Percentiles rank a stretch among this genome's conserved stretches.
Conservation (phyloP, 2,888 invertebrate genomes). For the Erebia epiphron region DNA sequence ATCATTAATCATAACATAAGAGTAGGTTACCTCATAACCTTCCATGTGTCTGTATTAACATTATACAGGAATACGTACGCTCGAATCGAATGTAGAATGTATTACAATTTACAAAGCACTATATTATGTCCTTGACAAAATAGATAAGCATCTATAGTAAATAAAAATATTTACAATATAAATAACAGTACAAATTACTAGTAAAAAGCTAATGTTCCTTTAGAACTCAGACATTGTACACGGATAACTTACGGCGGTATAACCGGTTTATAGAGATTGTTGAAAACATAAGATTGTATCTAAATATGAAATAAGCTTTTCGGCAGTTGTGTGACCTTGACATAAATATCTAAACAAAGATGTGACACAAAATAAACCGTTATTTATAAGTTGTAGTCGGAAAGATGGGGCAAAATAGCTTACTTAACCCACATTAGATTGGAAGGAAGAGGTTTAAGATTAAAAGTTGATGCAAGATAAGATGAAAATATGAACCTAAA, state of each 20-base stretch:
- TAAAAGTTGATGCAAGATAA: no score
- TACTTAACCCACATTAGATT: not conserved
- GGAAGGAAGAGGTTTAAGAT: not conserved
- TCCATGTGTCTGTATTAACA: no score
- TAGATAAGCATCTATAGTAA: not conserved
- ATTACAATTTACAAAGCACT: no score
- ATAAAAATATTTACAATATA: not conserved
- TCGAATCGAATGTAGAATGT: constrained; percentile 1
- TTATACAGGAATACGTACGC: not conserved
- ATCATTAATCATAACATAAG: not conserved
- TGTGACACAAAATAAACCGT: not conserved
- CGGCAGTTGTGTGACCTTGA: not conserved
- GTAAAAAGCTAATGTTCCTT: not conserved
- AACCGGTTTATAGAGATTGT: constrained; percentile 1
- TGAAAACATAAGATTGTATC: not conserved
- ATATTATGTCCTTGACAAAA: constrained; percentile 8
- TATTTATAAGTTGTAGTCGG: not conserved
- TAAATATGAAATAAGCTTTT: not conserved
- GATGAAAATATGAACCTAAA: not conserved
- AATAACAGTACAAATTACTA: not conserved
- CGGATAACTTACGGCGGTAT: not conserved
- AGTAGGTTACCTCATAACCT: not conserved
- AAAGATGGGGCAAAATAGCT: not conserved
- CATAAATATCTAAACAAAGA: not conserved
- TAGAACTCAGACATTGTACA: not conserved